Evolutionary conservation across 1,140 invertebrate genomes (phyloP), one percentile per base, ranked within the genome.

Genomic region (Lamellibrachia luymesi): DNA sequence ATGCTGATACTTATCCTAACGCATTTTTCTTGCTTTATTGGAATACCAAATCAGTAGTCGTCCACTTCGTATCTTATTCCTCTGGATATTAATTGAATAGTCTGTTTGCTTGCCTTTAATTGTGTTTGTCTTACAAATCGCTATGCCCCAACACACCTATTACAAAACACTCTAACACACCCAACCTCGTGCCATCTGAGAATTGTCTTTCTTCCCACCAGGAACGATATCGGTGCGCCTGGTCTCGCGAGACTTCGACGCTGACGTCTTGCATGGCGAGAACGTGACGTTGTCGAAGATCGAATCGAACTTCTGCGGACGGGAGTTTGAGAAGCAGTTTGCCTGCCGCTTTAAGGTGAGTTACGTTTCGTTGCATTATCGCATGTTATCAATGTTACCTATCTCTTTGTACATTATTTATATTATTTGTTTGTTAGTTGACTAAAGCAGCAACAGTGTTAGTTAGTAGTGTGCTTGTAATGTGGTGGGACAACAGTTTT

Each of bases 251-350:
- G 93, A 94, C 91, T 96, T 96, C 93, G 94, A 96, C 50, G 95
- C 95, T 4, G 95, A 96, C 92, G 92, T 93, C 10, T 94, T 95
- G 38, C 95, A 95, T 64, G 95, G 95, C 1, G 95, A 96, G 94
- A 94, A 95, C 89, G 92, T 91, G 56, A 91, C 93, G 2, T 92
- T 96, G 92, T 92, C 92, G 0, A 95, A 96, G 92, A 94, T 94
- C 92, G 95, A 95, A 52, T 64, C 92, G n/a, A 95, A 95, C 92
- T 96, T 96, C 93, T 92, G 94, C 4, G 95, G 95, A 13, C 92
- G 94, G 90, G 95, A 96, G 38, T 95, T 96, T 94, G 95, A 95
- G 50, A 95, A 95, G 50, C 95, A 96, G 93, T 96, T 95, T 94
- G 95, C 95, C 51, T 96, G 95, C 94, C 92, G 93, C 50, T 94